Conservation (phyloP, 1,140 invertebrate species). For the Achatina immaculata region DNA sequence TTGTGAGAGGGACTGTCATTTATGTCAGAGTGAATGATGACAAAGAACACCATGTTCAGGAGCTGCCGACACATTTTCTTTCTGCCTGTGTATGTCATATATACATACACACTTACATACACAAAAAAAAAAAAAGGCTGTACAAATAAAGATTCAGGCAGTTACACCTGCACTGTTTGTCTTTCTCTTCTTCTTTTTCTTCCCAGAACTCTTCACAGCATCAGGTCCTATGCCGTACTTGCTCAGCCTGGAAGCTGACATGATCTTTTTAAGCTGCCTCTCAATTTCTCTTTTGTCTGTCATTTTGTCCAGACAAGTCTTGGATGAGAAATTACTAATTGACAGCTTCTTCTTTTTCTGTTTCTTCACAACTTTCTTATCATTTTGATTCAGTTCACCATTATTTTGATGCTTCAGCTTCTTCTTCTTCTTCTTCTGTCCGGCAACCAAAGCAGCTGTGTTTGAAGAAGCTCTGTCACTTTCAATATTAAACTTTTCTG, state of each 20-base stretch:
- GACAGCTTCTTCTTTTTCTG: slow-evolving; percentile 29
- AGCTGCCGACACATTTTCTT: neutral
- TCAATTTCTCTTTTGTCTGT: neutral
- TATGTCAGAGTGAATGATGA: neutral
- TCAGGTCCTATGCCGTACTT: neutral
- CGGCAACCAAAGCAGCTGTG: neutral
- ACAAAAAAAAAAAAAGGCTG: neutral
- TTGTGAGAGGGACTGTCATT: no score
- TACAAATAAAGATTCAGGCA: neutral
- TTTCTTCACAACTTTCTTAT: slow-evolving; percentile 7
- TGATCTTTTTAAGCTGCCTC: slow-evolving; percentile 1
- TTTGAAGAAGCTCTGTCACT: neutral
- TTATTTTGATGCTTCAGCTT: neutral
- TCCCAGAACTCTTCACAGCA: slow-evolving; percentile 7
- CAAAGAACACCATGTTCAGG: neutral
- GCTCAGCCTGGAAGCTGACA: neutral
- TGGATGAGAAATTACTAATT: neutral
- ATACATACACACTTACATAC: neutral
- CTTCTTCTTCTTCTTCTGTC: neutral
- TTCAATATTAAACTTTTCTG: neutral
- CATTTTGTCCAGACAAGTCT: neutral
- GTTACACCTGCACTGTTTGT: neutral
- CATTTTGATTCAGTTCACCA: slow-evolving; percentile 6
- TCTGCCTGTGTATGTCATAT: neutral
- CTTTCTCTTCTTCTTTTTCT: slow-evolving; percentile 54